Evolutionary conservation across 23 tunicate genomes (phyloP).

Genomic region (Trididemnum nubilum): DNA sequence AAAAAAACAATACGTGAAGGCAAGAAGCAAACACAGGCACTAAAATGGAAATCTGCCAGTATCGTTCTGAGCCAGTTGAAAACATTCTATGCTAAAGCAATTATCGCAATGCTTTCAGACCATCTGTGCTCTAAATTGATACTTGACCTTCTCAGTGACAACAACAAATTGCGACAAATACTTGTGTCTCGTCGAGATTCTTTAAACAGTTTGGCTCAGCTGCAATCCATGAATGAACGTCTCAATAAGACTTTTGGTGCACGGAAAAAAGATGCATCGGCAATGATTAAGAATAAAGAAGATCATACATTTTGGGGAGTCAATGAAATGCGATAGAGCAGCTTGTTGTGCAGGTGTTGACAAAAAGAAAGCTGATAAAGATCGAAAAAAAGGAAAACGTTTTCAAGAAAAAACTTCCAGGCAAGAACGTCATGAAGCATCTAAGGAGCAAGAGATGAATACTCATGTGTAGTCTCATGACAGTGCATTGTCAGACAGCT

Average conservation of each 20-base stretch:
- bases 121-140: background rate
- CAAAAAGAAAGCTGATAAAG: conserved; percentile 19
- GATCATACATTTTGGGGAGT: background rate
- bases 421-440: background rate
- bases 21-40: conserved; percentile 1
- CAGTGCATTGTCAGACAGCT: background rate
- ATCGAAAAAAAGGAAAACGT: conserved; percentile 7
- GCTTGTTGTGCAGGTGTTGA: conserved; percentile 1
- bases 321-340: background rate
- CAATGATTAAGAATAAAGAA: conserved; percentile 8
- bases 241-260: conserved; percentile 2
- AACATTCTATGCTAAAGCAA: conserved; percentile 9
- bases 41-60: conserved; percentile 17
- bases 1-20: background rate
- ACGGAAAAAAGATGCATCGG: conserved; percentile 1
- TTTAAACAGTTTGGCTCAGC: conserved; percentile 3
- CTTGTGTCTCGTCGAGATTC: conserved; percentile 1
- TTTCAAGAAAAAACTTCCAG: conserved; percentile 2
- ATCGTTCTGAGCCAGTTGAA: conserved; percentile 5
- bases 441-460: background rate
- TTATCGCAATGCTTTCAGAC: background rate
- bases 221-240: conserved; percentile 8
- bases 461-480: background rate
- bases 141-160: conserved; percentile 12
- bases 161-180: conserved; percentile 20